Base-by-base conservation (phyloP, 2,888 invertebrate genomes). In the Hydraecia micacea region DNA sequence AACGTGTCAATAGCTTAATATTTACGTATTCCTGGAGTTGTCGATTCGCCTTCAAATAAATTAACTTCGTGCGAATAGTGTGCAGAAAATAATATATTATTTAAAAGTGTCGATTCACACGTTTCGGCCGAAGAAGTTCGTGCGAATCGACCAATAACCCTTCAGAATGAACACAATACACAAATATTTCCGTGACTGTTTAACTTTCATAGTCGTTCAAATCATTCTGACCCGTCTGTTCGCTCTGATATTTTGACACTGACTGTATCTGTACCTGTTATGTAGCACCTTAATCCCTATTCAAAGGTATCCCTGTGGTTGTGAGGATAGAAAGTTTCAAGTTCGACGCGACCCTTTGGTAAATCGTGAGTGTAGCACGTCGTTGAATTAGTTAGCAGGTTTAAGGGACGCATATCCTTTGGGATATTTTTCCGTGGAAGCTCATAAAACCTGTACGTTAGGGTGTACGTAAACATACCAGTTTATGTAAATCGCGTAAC, bases 301-400 rank as follows among this genome's bases (percentile, higher is more conserved):
- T 71, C 42, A 75, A 86, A 75, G 49, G 39, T 68, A 71, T 74
- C 62, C 32, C 39, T 79, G 75, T 60, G 75, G 70, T 75, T 66
- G 42, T 28, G 6, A 36, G 52, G 62, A 67, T 9, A 18, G 42
- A 83, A 86, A 86, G 72, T 86, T 86, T 86, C 62, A 69, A 83
- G 65, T 83, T 69, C 66, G 71, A 72, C 71, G 49, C 60, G 84
- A 83, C 66, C 83, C 73, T 73, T 70, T 76, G 66, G 71, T 86
- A 82, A 85, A 71, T 76, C 28, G 62, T n/a, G 67, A 65, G 58
- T 58, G 39, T 65, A 71, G 65, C 68, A 63, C 42, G 63, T 55
- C 49, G 32, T 86, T 86, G 84, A 84, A 84, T 84, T 78, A 86
- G 71, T 84, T 62, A 86, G 36, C 55, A 86, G 77, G 71, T 71